Evolutionary conservation across 1,140 invertebrate species (phyloP).

Genomic region (Helicorthomorpha holstii): DNA sequence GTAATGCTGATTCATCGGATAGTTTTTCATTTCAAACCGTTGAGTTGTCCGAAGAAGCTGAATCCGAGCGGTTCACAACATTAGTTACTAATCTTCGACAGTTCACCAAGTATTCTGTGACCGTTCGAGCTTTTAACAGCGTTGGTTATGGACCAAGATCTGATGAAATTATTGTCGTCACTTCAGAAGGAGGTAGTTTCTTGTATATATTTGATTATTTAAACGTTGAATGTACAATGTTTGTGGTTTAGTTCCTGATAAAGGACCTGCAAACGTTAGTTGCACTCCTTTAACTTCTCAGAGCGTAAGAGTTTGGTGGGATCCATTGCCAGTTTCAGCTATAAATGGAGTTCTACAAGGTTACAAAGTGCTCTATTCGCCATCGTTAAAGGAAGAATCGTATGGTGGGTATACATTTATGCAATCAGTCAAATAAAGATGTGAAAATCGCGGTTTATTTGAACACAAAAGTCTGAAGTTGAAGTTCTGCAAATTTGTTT

Average conservation of each 20-base stretch:
- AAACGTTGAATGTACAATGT: not conserved
- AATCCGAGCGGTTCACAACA: constrained; percentile 56
- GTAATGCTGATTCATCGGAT: constrained; percentile 71
- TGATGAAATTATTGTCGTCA: constrained; percentile 72
- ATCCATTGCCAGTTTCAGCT: constrained; percentile 67
- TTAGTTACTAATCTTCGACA: constrained; percentile 64
- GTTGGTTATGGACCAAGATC: constrained; percentile 80
- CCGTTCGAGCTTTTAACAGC: constrained; percentile 89
- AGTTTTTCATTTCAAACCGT: constrained; percentile 82
- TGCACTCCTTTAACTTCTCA: constrained; percentile 83
- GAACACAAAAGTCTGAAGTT: not conserved
- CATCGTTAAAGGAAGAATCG: constrained; percentile 71
- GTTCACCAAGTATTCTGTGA: constrained; percentile 85
- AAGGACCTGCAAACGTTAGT: constrained; percentile 75
- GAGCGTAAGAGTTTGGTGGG: constrained; percentile 84
- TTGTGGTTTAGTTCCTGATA: constrained; percentile 52
- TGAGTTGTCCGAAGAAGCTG: constrained; percentile 76
- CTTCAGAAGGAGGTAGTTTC: constrained; percentile 50
- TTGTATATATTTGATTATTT: not conserved
- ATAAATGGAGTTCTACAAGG: constrained; percentile 90
- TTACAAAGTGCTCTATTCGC: constrained; percentile 90
- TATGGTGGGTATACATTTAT: constrained; percentile 70
- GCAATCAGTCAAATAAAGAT: too few species aligned
- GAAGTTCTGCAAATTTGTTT: not conserved
- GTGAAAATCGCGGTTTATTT: not conserved